Evolutionary conservation across 2,113 vertebrate species (phyloP), one percentile per base, ranked within the genome.

Genomic region (Crotalus helleri): DNA sequence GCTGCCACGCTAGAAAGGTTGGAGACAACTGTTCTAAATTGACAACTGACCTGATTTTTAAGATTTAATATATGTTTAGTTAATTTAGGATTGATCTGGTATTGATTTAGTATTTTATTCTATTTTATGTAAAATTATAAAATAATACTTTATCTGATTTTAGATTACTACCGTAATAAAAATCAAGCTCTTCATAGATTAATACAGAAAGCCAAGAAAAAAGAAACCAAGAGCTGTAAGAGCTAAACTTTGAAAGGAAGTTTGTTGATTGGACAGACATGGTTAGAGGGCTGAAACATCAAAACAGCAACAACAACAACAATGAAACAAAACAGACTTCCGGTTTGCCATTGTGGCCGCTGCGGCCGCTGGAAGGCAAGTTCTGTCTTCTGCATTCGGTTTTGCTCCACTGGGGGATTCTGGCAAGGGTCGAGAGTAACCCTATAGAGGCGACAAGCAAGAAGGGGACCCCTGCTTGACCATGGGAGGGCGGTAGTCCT

Each of bases 211-310:
- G 94, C 93, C 93, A 97, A 96, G 96, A 96, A 96, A 96, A 96
- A 94, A 97, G 95, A 93, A 17, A 92, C 94, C 94, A 96, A 96
- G 88, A 91, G 92, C 95, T 94, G 91, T 93, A 96, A 95, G 94
- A 96, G 93, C 94, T 96, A 94, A 85, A 95, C 91, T 95, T 96
- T 92, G 95, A 95, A 95, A 95, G 93, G 95, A 97, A 96, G 95
- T 92, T 88, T 97, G 95, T 97, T 97, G 95, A 95, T 95, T 95
- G 92, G 92, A 94, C 91, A 94, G 90, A 97, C 92, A 95, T 97
- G 95, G 92, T 94, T 91, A 96, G 51, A 11, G 26, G 94, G 85
- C 21, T 95, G 95, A 95, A 95, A 96, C 95, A 93, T 95, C 96
- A 97, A 95, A 94, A 64, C 3, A 39, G 39, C 39, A 64, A 64